Evolutionary conservation across 1,140 invertebrate species (phyloP).

Genomic region (Pemphigus obesinymphae): DNA sequence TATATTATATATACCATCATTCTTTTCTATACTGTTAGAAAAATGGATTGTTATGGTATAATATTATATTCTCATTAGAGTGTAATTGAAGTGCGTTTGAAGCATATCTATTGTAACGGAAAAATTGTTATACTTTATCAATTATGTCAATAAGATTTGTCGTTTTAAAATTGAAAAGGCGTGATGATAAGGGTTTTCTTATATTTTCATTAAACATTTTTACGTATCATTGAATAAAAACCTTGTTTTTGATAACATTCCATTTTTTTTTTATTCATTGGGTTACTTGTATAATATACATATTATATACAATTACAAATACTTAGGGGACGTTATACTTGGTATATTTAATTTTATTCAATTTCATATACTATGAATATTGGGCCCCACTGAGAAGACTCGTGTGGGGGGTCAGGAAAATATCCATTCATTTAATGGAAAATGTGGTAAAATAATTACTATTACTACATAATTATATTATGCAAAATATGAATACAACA

Average conservation of each 20-base stretch:
- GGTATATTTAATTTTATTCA: too few species aligned
- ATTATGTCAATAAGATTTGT: neutral
- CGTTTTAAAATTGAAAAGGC: neutral
- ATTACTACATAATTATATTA: too few species aligned
- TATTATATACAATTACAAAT: too few species aligned
- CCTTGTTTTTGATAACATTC: slow-evolving; percentile 11
- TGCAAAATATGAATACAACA: too few species aligned
- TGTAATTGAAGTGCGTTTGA: slow-evolving; percentile 14
- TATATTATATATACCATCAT: neutral
- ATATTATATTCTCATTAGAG: neutral
- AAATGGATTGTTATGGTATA: neutral
- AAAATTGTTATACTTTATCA: neutral
- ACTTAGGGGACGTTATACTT: too few species aligned
- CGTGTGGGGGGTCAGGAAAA: too few species aligned
- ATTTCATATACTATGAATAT: too few species aligned
- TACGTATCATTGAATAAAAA: slow-evolving; percentile 20
- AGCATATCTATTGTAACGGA: slow-evolving; percentile 4
- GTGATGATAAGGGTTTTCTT: slow-evolving; percentile 8
- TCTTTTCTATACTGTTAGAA: slow-evolving; percentile 23
- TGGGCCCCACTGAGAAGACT: too few species aligned
- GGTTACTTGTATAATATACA: neutral
- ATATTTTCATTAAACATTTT: slow-evolving; percentile 26
- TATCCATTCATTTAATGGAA: too few species aligned
- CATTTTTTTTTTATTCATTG: neutral
- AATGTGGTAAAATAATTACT: too few species aligned